Evolutionary conservation across 2,888 invertebrate species (phyloP), one percentile per base, ranked within the genome.

Genomic region (Petrolisthes manimaculis): DNA sequence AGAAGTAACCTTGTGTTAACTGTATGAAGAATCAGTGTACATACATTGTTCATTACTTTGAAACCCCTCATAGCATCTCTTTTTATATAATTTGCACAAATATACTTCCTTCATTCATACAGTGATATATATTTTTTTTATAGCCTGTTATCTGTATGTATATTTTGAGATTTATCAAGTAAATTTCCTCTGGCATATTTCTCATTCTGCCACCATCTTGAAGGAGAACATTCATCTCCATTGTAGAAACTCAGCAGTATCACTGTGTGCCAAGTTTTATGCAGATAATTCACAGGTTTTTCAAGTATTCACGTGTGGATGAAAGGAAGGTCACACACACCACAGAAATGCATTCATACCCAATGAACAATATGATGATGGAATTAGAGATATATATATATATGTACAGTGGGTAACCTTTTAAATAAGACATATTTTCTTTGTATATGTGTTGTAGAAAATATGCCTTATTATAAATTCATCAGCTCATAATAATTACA

Each of bases 181-280:
- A 37, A 37, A 37, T 37, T 37, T n/a, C 14, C 61, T 54, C 55
- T 74, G 71, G 14, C 54, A 55, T 54, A 53, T 54, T 6, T 71
- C 74, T 69, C 83, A 53, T 37, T 61, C 56, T 78, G 56, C 67
- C 56, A 78, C 56, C 77, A 77, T 69, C 18, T 37, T 61, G 61
- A 61, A 61, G 61, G 61, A 71, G 37, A 71, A 6, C 71, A 71
- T 71, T 71, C 71, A 71, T 18, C n/a, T 71, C 71, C 71, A 71
- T n/a, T 21, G 71, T 69, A 83, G 71, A 74, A 88, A 78, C 69
- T 71, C 78, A 67, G 69, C 84, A 84, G 88, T 84, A 84, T 84
- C 88, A 81, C 79, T 88, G 67, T 77, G 88, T 88, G 88, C 88
- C 88, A 88, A 88, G 51, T 75, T 84, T 18, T 81, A 67, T 75